phyloP scores from a whole-genome alignment of 2,113 vertebrate genomes.

The Lophotis ruficrista region DNA sequence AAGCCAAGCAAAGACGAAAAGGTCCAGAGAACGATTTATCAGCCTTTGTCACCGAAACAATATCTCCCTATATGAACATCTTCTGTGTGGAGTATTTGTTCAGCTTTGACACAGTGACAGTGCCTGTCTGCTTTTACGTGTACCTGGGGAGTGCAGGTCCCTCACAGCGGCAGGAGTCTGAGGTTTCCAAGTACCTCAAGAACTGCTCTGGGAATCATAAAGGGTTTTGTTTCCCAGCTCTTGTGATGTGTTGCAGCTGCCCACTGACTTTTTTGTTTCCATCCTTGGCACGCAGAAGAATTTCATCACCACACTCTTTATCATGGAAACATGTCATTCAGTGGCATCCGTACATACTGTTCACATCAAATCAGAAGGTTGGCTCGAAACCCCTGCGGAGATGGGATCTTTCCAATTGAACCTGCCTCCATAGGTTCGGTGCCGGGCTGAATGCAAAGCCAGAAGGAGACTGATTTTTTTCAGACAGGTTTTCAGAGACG shows the following conservation, averaged over 20 bases:
- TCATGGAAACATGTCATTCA: slow-evolving; percentile 67
- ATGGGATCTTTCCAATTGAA: slow-evolving; percentile 60
- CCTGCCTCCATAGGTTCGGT: slow-evolving; percentile 56
- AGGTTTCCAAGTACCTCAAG: background rate
- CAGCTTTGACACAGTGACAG: background rate
- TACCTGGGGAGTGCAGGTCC: background rate
- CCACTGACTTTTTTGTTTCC: slow-evolving; percentile 67
- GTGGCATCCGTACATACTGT: slow-evolving; percentile 48
- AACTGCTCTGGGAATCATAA: background rate
- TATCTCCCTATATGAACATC: background rate
- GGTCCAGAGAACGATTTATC: slow-evolving; percentile 43
- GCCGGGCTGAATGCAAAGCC: slow-evolving; percentile 39
- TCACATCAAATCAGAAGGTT: slow-evolving; percentile 65
- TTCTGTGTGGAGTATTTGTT: background rate
- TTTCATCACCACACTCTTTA: slow-evolving; percentile 67
- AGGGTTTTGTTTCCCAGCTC: slow-evolving; percentile 47
- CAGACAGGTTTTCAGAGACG: slow-evolving; percentile 60
- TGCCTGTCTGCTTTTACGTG: background rate
- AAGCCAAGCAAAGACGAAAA: slow-evolving; percentile 38
- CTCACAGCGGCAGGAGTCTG: background rate
- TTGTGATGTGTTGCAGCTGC: slow-evolving; percentile 64
- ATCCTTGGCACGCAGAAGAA: slow-evolving; percentile 38
- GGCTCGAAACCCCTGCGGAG: slow-evolving; percentile 42
- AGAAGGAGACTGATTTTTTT: slow-evolving; percentile 57
- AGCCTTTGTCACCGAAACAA: slow-evolving; percentile 15